Evolutionary conservation across 2,113 vertebrate genomes (phyloP).

Genomic region (Crotalus horridus): DNA sequence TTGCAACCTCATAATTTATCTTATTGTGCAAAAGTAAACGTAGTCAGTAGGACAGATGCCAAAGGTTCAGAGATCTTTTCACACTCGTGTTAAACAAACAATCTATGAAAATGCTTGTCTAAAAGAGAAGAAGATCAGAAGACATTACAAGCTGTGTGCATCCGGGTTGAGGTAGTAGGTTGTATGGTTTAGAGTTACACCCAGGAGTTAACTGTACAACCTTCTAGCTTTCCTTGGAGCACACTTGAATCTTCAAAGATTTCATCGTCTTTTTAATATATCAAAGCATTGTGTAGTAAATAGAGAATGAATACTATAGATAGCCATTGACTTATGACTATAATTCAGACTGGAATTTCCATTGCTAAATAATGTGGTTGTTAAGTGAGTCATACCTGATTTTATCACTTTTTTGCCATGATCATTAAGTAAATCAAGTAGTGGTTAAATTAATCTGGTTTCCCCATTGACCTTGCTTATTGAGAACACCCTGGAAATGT

Average conservation of each 20-base stretch:
- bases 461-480: neutral
- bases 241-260: slow-evolving; percentile 92
- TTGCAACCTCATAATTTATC: neutral
- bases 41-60: neutral
- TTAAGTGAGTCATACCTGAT: neutral
- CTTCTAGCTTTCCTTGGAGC: slow-evolving; percentile 99
- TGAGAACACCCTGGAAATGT: neutral
- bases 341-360: neutral
- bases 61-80: neutral
- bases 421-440: neutral
- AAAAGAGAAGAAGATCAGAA: slow-evolving; percentile 73
- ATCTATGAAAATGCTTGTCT: slow-evolving; percentile 57
- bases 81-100: slow-evolving; percentile 22
- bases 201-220: slow-evolving; percentile 99
- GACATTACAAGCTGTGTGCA: slow-evolving; percentile 88
- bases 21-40: neutral
- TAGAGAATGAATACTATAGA: slow-evolving; percentile 43
- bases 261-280: slow-evolving; percentile 70
- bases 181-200: slow-evolving; percentile 99
- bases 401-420: neutral
- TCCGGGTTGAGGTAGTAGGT: slow-evolving; percentile 99
- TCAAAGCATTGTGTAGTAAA: slow-evolving; percentile 66
- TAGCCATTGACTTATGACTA: neutral
- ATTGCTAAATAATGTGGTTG: neutral
- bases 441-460: neutral